Evolutionary conservation across 2,888 invertebrate species (phyloP), one percentile per base, ranked within the genome.

Genomic region (Girardia tigrina): DNA sequence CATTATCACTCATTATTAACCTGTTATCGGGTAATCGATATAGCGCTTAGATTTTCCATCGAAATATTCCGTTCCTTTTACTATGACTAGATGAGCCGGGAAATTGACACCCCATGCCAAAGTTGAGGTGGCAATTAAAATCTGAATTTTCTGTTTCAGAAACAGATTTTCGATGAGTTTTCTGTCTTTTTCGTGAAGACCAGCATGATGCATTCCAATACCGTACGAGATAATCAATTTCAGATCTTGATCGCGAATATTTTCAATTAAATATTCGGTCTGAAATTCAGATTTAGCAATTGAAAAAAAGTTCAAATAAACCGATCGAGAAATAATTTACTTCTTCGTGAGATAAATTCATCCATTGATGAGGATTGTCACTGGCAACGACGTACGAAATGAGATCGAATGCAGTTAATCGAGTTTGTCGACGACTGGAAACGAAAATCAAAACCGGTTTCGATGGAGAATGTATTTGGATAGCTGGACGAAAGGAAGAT

Each of bases 71-170:
- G 98, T 99, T 77, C 97, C 94, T 84, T 98, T 98, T 79, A 99
- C 90, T n/a, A 98, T 90, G 0, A 99, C 84, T 42, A 84, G 80
- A 77, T 97, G 95, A 0, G 98, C 97, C 0, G 98, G 98, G 82
- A 98, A 91, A 86, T 99, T 99, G 6, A 99, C 95, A 36, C 98
- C 98, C 98, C 98, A 99, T 0, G 98, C 98, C 36, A 98, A 85
- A 0, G 98, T 98, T 1, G 95, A 92, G 0, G 97, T 98, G 76
- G 97, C 93, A 78, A 98, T 90, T 26, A 98, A 86, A 1, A 97
- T 89, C 88, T 95, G 95, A 82, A 97, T 97, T 83, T 93, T 94
- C 79, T 91, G 90, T 84, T 92, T 90, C 29, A 92, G 89, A 84
- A 94, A 97, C 71, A 98, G 86, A 82, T 94, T 91, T 82, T 99